phyloP scores from a whole-genome alignment of 2,888 invertebrate species.

The Eupithecia tripunctaria region DNA sequence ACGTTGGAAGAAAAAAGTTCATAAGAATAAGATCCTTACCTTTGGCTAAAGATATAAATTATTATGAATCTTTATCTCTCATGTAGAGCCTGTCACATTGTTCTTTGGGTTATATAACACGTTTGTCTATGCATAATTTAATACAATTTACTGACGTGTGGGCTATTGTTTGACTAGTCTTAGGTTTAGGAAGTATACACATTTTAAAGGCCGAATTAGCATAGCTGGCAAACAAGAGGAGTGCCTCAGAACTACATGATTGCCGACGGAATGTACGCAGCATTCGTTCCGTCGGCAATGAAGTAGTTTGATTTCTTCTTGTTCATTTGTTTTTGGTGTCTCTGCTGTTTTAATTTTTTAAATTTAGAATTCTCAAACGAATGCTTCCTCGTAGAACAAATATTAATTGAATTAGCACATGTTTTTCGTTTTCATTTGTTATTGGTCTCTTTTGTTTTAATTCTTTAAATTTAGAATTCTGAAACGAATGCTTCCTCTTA shows the following conservation, averaged over 20 bases:
- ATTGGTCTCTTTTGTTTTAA: background rate
- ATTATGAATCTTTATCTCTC: background rate
- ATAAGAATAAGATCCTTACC: background rate
- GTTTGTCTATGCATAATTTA: conserved; percentile 10
- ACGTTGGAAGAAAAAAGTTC: background rate
- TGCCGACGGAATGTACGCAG: background rate
- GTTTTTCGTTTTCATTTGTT: background rate
- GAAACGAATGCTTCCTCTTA: background rate
- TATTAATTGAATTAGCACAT: background rate
- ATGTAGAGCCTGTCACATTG: conserved; percentile 7
- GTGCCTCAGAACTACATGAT: background rate
- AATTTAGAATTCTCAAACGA: background rate
- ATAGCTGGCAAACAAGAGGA: conserved; percentile 7
- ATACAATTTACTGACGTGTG: conserved; percentile 12
- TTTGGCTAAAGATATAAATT: background rate
- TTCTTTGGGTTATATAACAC: conserved; percentile 14
- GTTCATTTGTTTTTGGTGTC: conserved; percentile 1
- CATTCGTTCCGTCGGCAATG: no score
- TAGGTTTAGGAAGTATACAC: conserved; percentile 9
- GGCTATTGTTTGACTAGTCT: conserved; percentile 10
- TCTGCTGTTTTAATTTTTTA: background rate
- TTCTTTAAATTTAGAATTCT: background rate
- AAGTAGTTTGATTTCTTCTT: background rate
- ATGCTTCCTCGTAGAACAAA: background rate
- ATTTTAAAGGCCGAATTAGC: conserved; percentile 10